Evolutionary conservation across 92 coral and sea anemone genomes (phyloP).

Genomic region (Hydrozoanthus gracilis): DNA sequence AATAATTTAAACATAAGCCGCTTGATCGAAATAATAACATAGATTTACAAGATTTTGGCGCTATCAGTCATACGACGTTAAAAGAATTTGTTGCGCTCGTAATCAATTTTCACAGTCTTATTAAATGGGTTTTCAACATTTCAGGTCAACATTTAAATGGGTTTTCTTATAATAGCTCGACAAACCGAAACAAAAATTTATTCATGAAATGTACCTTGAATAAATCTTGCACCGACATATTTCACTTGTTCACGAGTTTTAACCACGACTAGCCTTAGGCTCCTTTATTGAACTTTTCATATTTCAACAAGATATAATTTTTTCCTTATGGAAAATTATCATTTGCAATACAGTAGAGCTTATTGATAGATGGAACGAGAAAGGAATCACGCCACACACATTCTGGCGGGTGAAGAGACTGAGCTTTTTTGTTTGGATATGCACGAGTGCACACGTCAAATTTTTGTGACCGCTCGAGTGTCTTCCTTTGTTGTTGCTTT

Average conservation of each 20-base stretch:
- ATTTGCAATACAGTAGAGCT: background rate
- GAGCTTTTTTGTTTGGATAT: background rate
- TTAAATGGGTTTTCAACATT: no score
- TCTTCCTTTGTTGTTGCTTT: background rate
- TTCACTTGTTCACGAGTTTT: background rate
- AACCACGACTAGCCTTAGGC: background rate
- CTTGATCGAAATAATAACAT: background rate
- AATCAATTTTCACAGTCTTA: background rate
- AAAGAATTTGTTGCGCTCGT: background rate
- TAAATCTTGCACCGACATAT: background rate
- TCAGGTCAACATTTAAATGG: background rate
- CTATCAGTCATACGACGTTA: background rate
- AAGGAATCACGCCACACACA: background rate
- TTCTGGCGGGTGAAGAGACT: background rate
- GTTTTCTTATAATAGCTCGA: no score
- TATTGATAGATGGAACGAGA: conserved; percentile 26
- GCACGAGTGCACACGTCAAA: conserved; percentile 18
- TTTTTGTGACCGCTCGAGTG: background rate
- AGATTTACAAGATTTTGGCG: background rate
- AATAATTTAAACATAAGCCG: background rate
- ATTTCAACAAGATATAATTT: conserved; percentile 26
- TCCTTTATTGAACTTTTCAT: background rate
- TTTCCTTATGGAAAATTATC: background rate
- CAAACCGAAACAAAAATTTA: no score
- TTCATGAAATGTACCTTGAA: background rate